Percentiles rank a stretch among this genome's conserved stretches.
Conservation (phyloP, 1,140 invertebrate genomes). For the Habropoda laboriosa region DNA sequence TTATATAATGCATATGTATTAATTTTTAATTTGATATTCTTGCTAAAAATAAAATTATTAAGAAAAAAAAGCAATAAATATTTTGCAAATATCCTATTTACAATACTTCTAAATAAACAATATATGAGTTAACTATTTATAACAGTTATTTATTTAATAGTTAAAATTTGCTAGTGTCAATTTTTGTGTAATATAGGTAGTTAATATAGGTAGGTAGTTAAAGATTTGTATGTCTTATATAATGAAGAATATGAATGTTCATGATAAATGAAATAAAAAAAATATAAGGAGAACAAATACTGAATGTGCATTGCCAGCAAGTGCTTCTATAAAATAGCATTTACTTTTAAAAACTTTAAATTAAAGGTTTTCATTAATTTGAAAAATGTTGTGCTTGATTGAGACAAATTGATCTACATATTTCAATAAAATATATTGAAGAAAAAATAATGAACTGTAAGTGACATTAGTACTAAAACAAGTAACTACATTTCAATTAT, state of each 20-base stretch:
- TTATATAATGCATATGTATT: not conserved
- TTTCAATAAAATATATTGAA: slow-evolving; percentile 3
- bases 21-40: not conserved
- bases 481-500: not conserved
- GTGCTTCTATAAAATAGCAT: slow-evolving; percentile 77
- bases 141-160: not conserved
- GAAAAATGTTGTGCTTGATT: not conserved
- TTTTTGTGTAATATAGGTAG: not conserved
- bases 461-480: not conserved
- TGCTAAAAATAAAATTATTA: not conserved
- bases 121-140: too few relatives aligned
- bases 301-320: slow-evolving; percentile 78
- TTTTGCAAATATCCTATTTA: too few relatives aligned
- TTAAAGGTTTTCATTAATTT: slow-evolving; percentile 26
- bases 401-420: not conserved
- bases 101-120: not conserved
- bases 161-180: not conserved
- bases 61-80: not conserved
- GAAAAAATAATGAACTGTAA: not conserved
- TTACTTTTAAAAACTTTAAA: slow-evolving; percentile 49
- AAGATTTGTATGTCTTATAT: slow-evolving; percentile 25
- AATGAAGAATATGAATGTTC: slow-evolving; percentile 42
- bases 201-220: not conserved
- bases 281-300: slow-evolving; percentile 61
- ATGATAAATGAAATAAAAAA: slow-evolving; percentile 60